These are phyloP conservation scores for Eriocheir sinensis DNA, from an alignment of 1,140 invertebrate genomes.

Conservation along the genomic window DNA sequence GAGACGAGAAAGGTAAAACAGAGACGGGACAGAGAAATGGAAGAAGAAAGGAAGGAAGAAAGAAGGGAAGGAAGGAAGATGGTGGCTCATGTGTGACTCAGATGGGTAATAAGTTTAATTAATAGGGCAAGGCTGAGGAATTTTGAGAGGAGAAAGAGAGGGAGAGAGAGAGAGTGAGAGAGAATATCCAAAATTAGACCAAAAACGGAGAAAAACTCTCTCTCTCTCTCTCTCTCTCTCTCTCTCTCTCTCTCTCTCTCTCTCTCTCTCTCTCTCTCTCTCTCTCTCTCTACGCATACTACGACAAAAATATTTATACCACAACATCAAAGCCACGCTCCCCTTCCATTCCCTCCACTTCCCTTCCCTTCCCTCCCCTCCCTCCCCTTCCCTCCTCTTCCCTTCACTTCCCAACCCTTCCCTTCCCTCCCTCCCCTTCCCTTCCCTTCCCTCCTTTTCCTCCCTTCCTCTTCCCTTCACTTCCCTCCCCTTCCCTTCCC, in stretches of 20 bases:
- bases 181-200: too few relatives aligned
- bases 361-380: neutral
- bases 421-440: neutral
- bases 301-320: neutral
- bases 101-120: too few relatives aligned
- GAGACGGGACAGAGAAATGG: neutral
- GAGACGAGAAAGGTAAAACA: neutral
- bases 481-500: neutral
- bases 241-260: constrained; percentile 57
- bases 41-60: neutral
- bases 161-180: too few relatives aligned
- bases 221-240: constrained; percentile 39
- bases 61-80: neutral
- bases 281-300: constrained; percentile 16
- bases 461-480: too few relatives aligned
- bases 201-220: too few relatives aligned
- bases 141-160: too few relatives aligned
- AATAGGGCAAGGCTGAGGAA: too few relatives aligned
- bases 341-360: neutral
- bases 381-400: neutral
- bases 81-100: too few relatives aligned
- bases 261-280: constrained; percentile 60
- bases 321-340: constrained; percentile 2
- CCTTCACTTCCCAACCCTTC: too few relatives aligned
- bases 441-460: too few relatives aligned